Evolutionary conservation across 2,888 invertebrate genomes (phyloP), one percentile per base, ranked within the genome.

Genomic region (Lochmaea capreae): DNA sequence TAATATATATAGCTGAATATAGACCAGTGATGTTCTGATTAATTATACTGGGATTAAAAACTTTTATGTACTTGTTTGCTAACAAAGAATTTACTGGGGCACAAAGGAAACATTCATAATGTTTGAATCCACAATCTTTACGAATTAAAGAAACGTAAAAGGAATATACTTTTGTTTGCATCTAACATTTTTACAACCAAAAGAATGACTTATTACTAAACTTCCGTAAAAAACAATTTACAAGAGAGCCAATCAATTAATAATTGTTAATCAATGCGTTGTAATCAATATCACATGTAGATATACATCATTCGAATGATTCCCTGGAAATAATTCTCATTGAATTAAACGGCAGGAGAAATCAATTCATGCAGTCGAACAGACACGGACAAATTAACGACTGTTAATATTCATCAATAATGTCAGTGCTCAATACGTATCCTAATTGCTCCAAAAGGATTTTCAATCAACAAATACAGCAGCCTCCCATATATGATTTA

Each of bases 371-470:
- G 65, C 69, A 49, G 26, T 73, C 43, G 49, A 61, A 57, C 49
- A 65, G 65, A 66, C 73, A 66, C 54, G 61, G 66, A 73, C 65
- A 68, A 73, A 69, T 73, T 69, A 65, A 73, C 65, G 54, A 69
- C 49, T 43, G 67, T 57, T 63, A 54, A 67, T 67, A 72, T 54
- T 65, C 58, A 67, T 69, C 46, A 70, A 46, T 72, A 67, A 65
- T 43, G 65, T 39, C 58, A 54, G 12, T n/a, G 58, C 62, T 52
- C 54, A 52, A 65, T 71, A 58, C 52, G 57, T 57, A 59, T 74
- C 54, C 73, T 73, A 74, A 76, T 78, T 73, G 75, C 71, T 63
- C 71, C 26, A 52, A 78, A 75, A 76, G 76, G 77, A 77, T 75
- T 76, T 75, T 75, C 65, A 76, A 78, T 77, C 71, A 77, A 74